phyloP scores from a whole-genome alignment of 2,113 vertebrate genomes.

The Raja brachyura region DNA sequence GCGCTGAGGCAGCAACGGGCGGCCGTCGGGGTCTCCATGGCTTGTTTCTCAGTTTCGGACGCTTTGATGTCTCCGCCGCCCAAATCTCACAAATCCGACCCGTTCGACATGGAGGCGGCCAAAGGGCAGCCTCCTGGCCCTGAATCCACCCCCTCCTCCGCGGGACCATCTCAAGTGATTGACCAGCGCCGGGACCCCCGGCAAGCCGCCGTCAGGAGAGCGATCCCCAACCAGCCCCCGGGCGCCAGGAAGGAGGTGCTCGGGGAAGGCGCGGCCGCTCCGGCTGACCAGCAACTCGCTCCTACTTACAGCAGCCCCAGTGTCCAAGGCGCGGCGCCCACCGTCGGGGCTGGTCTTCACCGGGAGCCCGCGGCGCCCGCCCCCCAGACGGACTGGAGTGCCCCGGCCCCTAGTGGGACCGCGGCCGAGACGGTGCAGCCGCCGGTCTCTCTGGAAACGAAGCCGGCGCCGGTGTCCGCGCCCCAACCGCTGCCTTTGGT shows the following conservation, averaged over 20 bases:
- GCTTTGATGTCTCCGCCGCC: constrained; percentile 82
- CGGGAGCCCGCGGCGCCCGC: constrained; percentile 54
- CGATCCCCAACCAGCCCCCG: constrained; percentile 53
- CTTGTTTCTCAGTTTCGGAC: constrained; percentile 88
- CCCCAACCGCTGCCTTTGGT: constrained; percentile 51
- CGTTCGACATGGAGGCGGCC: constrained; percentile 66
- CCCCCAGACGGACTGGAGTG: constrained; percentile 62
- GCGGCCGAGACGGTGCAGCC: constrained; percentile 41
- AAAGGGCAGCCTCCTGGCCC: constrained; percentile 55
- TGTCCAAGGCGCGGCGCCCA: constrained; percentile 52
- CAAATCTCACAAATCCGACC: constrained; percentile 63
- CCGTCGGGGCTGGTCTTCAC: constrained; percentile 53
- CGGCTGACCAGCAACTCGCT: constrained; percentile 40
- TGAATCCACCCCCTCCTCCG: constrained; percentile 45
- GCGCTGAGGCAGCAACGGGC: constrained; percentile 83
- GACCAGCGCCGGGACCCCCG: constrained; percentile 71
- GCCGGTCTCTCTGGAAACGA: constrained; percentile 48
- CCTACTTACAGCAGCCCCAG: constrained; percentile 49
- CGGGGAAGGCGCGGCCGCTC: constrained; percentile 40
- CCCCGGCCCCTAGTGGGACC: neutral
- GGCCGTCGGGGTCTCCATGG: constrained; percentile 88
- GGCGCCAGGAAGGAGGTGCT: constrained; percentile 48
- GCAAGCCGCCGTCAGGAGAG: constrained; percentile 56
- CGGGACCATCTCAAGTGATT: constrained; percentile 54
- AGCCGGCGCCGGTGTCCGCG: constrained; percentile 67